Conservation (phyloP, 2,797 vertebrate genomes). For the Scomberomorus guttatus region DNA sequence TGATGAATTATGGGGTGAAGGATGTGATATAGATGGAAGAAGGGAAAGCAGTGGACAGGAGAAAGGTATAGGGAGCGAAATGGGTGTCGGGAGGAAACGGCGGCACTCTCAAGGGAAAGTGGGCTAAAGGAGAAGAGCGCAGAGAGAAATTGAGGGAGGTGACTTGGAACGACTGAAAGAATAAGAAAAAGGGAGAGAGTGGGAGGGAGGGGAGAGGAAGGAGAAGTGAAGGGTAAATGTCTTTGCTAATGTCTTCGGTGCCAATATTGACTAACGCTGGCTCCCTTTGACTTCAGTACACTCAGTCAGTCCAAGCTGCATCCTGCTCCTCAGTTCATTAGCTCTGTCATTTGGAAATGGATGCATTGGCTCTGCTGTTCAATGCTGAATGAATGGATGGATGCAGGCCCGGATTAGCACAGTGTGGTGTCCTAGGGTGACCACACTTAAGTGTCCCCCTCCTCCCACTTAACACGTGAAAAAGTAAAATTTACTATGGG, state of each 20-base stretch:
- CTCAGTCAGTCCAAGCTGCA: constrained; percentile 5
- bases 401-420: background rate
- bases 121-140: background rate
- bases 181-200: constrained; percentile 22
- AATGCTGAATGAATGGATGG: constrained; percentile 21
- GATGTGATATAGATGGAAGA: constrained; percentile 6
- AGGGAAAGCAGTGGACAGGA: constrained; percentile 26
- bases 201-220: constrained; percentile 28
- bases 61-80: constrained; percentile 5
- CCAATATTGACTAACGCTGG: constrained; percentile 49
- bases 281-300: constrained; percentile 49
- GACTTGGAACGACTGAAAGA: constrained; percentile 55
- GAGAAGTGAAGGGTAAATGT: constrained; percentile 68
- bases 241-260: constrained; percentile 59
- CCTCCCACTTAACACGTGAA: no score
- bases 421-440: no score
- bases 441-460: background rate
- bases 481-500: no score
- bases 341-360: constrained; percentile 60
- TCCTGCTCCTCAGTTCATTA: constrained; percentile 58
- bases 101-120: constrained; percentile 25
- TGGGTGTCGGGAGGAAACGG: background rate
- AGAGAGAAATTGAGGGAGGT: constrained; percentile 59
- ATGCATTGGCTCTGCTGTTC: constrained; percentile 49
- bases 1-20: constrained; percentile 8